These are phyloP conservation scores for Cervus canadensis DNA, from an alignment of 2,113 vertebrate species.

Conservation along the genomic window DNA sequence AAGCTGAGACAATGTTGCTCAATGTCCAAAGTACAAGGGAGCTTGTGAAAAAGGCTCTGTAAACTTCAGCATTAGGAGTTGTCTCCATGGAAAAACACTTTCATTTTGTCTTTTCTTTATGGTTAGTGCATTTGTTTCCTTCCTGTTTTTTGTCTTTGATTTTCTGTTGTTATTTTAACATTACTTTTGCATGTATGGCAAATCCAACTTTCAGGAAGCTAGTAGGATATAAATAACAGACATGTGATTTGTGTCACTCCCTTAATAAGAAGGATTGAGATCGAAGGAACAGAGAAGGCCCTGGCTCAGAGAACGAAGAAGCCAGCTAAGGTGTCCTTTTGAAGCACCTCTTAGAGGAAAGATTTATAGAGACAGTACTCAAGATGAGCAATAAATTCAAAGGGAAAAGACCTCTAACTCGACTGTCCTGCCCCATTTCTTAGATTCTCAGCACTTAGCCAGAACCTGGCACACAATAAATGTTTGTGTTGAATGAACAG, in stretches of 20 bases:
- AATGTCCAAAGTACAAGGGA: background rate
- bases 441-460: background rate
- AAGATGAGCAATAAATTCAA: background rate
- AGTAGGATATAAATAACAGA: conserved; percentile 4
- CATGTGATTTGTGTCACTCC: background rate
- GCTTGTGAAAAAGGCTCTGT: background rate
- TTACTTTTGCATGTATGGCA: background rate
- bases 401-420: background rate
- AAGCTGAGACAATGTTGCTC: background rate
- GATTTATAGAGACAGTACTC: background rate
- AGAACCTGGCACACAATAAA: background rate
- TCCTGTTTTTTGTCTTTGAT: conserved; percentile 1
- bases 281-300: background rate
- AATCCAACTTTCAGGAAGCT: conserved; percentile 19
- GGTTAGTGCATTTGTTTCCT: background rate
- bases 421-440: background rate
- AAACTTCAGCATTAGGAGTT: background rate
- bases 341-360: background rate
- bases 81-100: background rate
- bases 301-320: background rate
- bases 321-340: background rate
- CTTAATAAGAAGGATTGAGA: background rate
- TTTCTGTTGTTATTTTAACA: conserved; percentile 19
- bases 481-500: background rate
- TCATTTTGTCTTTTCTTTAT: background rate